Evolutionary conservation across 1,140 invertebrate species (phyloP), one percentile per base, ranked within the genome.

Genomic region (Drosophila ercepeae): DNA sequence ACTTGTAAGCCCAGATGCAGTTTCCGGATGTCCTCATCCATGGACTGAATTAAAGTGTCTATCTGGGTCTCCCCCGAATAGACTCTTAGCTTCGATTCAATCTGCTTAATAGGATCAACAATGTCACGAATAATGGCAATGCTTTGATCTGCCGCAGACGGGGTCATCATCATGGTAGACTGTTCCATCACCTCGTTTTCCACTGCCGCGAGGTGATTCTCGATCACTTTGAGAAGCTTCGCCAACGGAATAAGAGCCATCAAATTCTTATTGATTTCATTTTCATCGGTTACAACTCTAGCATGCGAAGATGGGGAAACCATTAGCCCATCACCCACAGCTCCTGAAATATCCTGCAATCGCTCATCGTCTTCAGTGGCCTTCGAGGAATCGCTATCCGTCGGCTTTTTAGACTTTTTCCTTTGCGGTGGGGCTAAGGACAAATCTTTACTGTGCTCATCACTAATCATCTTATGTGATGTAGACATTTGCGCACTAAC

Each of bases 101-200:
- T 93, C 89, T 95, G 94, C 63, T 92, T 93, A 11, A 95, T 78
- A 1, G 95, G 94, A 44, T 93, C 92, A n/a, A 93, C 90, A 41
- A 95, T 90, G 71, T 93, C 94, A 41, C 92, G 91, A 11, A 95
- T 92, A n/a, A 94, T 93, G 72, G 94, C 94, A 61, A 95, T 92
- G 78, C 94, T 95, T 67, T 93, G 92, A 61, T 93, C 93, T 2
- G 94, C 94, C 11, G 94, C 93, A 21, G 93, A 92, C 6, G 93
- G 92, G 0, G 94, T 93, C 76, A 94, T 93, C 93, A 94, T 94
- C 58, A 93, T 91, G 41, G 93, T 92, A 5, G 94, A 93, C 83
- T 94, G 93, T 13, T 93, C 83, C 50, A 94, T 89, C 4, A 94
- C 92, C 82, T 94, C 93, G 59, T 93, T 92, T 88, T 94, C 93